Evolutionary conservation across 1,140 invertebrate species (phyloP).

Genomic region (Trachymyrmex septentrionalis): DNA sequence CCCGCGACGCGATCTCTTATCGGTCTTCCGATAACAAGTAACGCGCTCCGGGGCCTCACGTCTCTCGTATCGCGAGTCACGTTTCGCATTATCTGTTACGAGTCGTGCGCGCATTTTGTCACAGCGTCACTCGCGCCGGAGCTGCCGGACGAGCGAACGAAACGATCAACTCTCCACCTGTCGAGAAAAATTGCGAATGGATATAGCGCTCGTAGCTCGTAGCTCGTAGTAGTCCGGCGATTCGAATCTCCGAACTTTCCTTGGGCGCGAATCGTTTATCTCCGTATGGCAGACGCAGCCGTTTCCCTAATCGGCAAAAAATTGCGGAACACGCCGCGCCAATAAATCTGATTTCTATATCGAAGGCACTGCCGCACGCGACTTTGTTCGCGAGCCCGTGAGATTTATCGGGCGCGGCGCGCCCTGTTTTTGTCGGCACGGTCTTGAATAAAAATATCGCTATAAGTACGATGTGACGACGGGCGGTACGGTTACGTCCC

Average conservation of each 20-base stretch:
- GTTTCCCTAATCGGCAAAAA: conserved; percentile 71
- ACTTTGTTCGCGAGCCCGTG: conserved; percentile 51
- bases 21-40: conserved; percentile 56
- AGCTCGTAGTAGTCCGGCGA: too few species aligned
- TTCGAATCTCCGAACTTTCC: conserved; percentile 61
- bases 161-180: background rate
- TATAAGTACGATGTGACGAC: background rate
- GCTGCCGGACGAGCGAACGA: background rate
- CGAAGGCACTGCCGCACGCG: conserved; percentile 63
- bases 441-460: conserved; percentile 37
- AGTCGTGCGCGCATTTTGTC: background rate
- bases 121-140: background rate
- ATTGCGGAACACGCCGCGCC: conserved; percentile 65
- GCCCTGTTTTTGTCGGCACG: conserved; percentile 25
- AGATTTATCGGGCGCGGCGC: conserved; percentile 61
- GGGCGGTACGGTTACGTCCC: background rate
- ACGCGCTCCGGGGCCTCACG: background rate
- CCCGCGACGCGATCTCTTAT: conserved; percentile 25
- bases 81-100: conserved; percentile 15
- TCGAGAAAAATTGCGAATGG: background rate
- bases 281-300: conserved; percentile 72
- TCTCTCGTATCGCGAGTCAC: background rate
- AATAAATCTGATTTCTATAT: conserved; percentile 73
- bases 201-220: background rate
- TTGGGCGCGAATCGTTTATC: conserved; percentile 70